Conservation (phyloP, 2,888 invertebrate species). For the Terebella lapidaria region DNA sequence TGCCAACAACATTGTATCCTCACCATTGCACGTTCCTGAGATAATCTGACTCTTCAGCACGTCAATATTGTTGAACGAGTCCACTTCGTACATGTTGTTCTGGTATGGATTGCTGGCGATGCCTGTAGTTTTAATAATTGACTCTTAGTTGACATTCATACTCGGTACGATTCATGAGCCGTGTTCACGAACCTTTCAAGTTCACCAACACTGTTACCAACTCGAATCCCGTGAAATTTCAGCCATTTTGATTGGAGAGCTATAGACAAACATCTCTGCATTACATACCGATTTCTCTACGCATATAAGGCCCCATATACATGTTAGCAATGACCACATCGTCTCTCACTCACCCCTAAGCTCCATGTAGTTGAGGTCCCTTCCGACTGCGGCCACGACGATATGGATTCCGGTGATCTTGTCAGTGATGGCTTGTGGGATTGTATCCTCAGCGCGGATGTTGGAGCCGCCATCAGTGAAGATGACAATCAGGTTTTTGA, state of each 20-base stretch:
- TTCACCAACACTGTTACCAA: too few relatives aligned
- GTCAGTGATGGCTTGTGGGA: constrained; percentile 15
- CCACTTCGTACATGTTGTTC: constrained; percentile 9
- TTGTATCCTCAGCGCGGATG: constrained; percentile 9
- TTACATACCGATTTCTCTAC: too few relatives aligned
- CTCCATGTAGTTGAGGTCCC: constrained; percentile 14
- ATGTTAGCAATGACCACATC: too few relatives aligned
- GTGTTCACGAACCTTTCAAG: too few relatives aligned
- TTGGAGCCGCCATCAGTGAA: constrained; percentile 20
- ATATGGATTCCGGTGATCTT: constrained; percentile 10
- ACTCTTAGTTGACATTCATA: too few relatives aligned
- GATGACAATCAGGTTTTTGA: constrained; percentile 13
- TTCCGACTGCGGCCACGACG: constrained; percentile 9
- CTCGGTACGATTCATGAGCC: too few relatives aligned
- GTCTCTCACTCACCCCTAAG: constrained; percentile 5
- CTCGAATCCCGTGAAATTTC: too few relatives aligned
- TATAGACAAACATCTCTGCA: too few relatives aligned
- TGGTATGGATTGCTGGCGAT: constrained; percentile 12
- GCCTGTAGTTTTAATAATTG: constrained; percentile 3
- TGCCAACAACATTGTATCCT: too few relatives aligned
- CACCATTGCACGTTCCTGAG: constrained; percentile 11
- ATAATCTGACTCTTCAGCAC: neutral
- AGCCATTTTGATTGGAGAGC: too few relatives aligned
- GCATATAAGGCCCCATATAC: too few relatives aligned
- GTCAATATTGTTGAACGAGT: constrained; percentile 9